phyloP scores from a whole-genome alignment of 64 coral and sea anemone genomes.

The Montipora sp. region DNA sequence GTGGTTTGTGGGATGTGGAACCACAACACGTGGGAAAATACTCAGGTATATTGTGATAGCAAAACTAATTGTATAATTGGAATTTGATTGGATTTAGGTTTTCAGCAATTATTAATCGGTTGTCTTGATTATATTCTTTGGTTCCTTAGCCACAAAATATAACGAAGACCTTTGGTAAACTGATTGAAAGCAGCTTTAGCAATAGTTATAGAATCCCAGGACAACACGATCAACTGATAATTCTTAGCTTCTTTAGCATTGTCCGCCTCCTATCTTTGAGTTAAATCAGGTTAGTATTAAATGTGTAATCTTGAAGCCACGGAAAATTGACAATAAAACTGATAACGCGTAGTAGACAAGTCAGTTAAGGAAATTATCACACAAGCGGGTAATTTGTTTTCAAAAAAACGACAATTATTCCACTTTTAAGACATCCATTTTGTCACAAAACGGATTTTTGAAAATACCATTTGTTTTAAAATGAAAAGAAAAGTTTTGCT shows the following conservation, averaged over 20 bases:
- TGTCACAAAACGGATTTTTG: background rate
- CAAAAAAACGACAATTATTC: background rate
- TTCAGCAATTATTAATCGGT: conserved; percentile 50
- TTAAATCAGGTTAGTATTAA: background rate
- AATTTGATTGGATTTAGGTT: conserved; percentile 43
- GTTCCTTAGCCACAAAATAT: background rate
- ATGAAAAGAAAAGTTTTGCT: background rate
- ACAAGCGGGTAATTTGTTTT: background rate
- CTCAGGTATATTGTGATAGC: conserved; percentile 23
- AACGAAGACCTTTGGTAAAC: background rate
- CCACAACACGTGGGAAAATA: conserved; percentile 22
- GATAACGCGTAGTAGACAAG: background rate
- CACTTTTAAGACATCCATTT: too few species aligned
- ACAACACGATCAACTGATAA: background rate
- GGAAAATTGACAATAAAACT: background rate
- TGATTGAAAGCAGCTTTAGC: conserved; percentile 7
- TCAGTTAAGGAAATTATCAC: background rate
- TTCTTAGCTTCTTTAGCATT: background rate
- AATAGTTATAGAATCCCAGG: background rate
- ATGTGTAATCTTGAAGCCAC: background rate
- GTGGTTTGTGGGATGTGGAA: background rate
- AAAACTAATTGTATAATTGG: conserved; percentile 59
- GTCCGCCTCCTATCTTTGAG: background rate
- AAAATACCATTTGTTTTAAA: background rate
- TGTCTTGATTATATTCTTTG: conserved; percentile 17